A percentile compares a stretch with the other conserved stretches of the same genome.
These are phyloP conservation scores for Apotomis capreana DNA, from an alignment of 2,888 invertebrate species.

Conservation along the genomic window DNA sequence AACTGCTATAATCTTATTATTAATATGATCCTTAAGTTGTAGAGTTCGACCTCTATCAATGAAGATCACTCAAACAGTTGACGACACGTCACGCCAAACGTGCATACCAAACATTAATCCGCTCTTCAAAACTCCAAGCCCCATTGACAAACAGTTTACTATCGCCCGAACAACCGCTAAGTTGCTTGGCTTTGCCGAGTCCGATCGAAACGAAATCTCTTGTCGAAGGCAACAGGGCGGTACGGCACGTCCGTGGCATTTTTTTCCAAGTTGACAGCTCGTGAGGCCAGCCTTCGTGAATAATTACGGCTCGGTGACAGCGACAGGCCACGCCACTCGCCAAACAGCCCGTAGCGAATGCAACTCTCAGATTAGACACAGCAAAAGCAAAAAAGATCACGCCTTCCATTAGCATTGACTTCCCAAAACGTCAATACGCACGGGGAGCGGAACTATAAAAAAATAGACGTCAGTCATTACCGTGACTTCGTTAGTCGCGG, in stretches of 20 bases:
- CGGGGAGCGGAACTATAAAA: slow-evolving; percentile 45
- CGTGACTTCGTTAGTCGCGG: slow-evolving; percentile 38
- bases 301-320: slow-evolving; percentile 78
- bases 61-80: not conserved
- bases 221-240: slow-evolving; percentile 44
- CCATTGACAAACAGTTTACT: not conserved
- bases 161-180: slow-evolving; percentile 1
- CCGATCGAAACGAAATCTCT: slow-evolving; percentile 39
- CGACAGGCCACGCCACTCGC: slow-evolving; percentile 73
- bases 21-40: not conserved
- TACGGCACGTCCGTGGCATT: slow-evolving; percentile 54
- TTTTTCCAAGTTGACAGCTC: slow-evolving; percentile 63
- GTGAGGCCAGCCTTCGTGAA: slow-evolving; percentile 71
- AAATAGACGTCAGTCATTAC: slow-evolving; percentile 40
- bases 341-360: slow-evolving; percentile 75
- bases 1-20: too few species aligned
- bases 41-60: not conserved
- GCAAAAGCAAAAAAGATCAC: slow-evolving; percentile 72
- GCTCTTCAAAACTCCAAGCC: not conserved
- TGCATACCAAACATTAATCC: not conserved
- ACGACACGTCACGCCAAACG: slow-evolving; percentile 6
- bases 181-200: slow-evolving; percentile 1
- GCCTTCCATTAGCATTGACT: slow-evolving; percentile 77
- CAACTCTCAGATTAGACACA: slow-evolving; percentile 75
- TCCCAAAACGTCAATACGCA: slow-evolving; percentile 79